Conservation (phyloP, 2,797 vertebrate species). For the Lindbergichthys nudifrons region DNA sequence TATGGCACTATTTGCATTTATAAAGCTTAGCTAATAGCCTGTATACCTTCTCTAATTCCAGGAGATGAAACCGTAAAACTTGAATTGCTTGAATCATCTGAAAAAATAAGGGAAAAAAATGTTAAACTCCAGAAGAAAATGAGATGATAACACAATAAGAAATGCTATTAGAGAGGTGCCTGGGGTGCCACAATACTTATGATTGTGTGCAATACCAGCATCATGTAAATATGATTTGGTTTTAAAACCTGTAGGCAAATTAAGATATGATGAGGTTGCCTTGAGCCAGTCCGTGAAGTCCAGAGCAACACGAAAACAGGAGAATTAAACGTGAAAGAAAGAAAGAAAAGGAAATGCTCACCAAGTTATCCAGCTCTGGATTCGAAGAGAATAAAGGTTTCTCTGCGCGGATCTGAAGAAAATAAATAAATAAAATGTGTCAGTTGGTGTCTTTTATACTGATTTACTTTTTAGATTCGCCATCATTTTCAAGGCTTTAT, state of each 20-base stretch:
- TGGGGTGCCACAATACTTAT: neutral
- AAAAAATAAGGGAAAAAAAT: conserved; percentile 59
- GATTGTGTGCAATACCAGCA: neutral
- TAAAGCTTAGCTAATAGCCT: neutral
- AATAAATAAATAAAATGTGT: neutral
- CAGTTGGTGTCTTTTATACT: neutral
- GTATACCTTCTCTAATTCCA: conserved; percentile 94
- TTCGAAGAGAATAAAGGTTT: conserved; percentile 97
- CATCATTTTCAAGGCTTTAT: too few species aligned
- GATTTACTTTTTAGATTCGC: neutral
- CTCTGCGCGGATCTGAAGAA: conserved; percentile 92
- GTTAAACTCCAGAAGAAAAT: neutral
- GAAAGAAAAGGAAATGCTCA: conserved; percentile 75
- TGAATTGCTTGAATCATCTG: conserved; percentile 99
- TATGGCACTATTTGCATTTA: too few species aligned
- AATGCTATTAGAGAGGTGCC: neutral
- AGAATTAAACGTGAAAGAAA: neutral
- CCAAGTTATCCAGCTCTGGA: conserved; percentile 97
- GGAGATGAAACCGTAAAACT: conserved; percentile 95
- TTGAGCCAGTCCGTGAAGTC: neutral
- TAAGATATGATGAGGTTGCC: neutral
- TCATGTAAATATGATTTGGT: neutral
- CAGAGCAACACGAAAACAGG: neutral
- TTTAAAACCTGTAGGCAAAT: neutral
- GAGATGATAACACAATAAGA: neutral